Evolutionary conservation across 2,797 vertebrate species (phyloP), one percentile per base, ranked within the genome.

Genomic region (Discoglossus pictus): DNA sequence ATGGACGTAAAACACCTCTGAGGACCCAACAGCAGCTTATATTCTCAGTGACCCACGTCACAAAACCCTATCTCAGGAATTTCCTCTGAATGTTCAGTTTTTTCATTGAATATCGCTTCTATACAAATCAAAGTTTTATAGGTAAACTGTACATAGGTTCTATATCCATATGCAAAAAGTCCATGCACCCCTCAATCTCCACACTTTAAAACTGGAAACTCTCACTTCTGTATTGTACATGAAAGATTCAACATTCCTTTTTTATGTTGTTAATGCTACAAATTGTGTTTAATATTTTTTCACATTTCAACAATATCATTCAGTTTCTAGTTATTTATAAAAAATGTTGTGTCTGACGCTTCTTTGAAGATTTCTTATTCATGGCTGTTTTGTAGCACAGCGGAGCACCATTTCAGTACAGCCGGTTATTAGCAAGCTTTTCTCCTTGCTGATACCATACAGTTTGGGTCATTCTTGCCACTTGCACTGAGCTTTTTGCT

Each of bases 11-110:
- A 84, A 90, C 92, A 93, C 92, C 93, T 96, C 92, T 90, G 87
- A 85, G 91, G 93, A 96, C 92, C 94, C 93, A 92, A 91, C 91
- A 89, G 87, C 91, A 92, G 89, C 91, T 92, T 89, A 86, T 78
- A 87, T 89, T 92, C 89, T 92, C 89, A 90, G 93, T 96, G 94
- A 91, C 93, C 88, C 91, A 90, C 73, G 93, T 94, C 96, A 97
- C 93, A 93, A 92, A 88, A 93, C 87, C 93, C 92, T 94, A 98
- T 95, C 97, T 98, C 96, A 99, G 96, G 97, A 92, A 94, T 93
- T 88, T 94, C 87, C 90, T 97, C 94, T 95, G 96, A 98, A 99
- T 99, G 95, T 99, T 98, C 90, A 92, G 88, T 88, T 91, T 46
- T 92, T 92, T 93, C 91, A 95, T 92, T 84, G 88, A 90, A 93